These are phyloP conservation scores for Alviniconcha marisindica DNA, from an alignment of 1,140 invertebrate genomes.

Conservation along the genomic window DNA sequence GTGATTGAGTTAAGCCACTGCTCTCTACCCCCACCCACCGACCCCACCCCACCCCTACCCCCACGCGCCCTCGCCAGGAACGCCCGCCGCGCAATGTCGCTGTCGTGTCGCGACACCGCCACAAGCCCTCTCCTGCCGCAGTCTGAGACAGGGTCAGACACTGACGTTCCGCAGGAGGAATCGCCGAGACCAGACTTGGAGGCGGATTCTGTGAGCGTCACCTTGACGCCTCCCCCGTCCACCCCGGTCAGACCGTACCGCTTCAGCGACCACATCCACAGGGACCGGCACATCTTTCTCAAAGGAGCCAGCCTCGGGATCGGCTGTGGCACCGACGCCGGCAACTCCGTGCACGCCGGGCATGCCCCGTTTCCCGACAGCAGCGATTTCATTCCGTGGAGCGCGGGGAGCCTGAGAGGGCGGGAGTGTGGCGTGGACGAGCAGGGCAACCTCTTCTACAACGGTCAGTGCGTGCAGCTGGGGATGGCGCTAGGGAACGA, in stretches of 20 bases:
- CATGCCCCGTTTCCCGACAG: background rate
- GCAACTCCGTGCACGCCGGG: background rate
- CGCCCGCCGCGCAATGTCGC: too few relatives aligned
- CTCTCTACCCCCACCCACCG: too few relatives aligned
- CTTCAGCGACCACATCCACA: constrained; percentile 45
- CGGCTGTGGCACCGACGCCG: background rate
- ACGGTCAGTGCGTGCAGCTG: background rate
- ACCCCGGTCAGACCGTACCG: constrained; percentile 31
- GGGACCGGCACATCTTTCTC: constrained; percentile 40
- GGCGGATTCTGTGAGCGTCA: too few relatives aligned
- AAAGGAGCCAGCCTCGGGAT: constrained; percentile 22
- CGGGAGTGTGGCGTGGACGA: constrained; percentile 13
- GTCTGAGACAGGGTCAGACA: too few relatives aligned
- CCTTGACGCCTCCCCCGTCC: constrained; percentile 8
- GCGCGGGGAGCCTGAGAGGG: background rate
- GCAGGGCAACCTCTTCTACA: background rate
- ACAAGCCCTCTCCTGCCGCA: too few relatives aligned
- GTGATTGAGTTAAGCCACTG: too few relatives aligned
- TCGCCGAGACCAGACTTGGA: too few relatives aligned
- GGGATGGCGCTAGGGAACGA: constrained; percentile 9
- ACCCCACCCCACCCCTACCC: too few relatives aligned
- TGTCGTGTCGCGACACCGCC: too few relatives aligned
- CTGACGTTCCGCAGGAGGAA: too few relatives aligned
- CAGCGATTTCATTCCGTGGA: background rate
- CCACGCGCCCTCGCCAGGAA: too few relatives aligned